phyloP scores from a whole-genome alignment of 2,113 vertebrate genomes.

The western clawed frog (Xenopus tropicalis) region UCB_Xtro_10.0 CM004450.2:69740001-69740500 shows the following conservation, averaged over 20 bases:
- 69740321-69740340: constrained; percentile 51
- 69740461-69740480: constrained; percentile 49
- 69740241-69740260: constrained; percentile 73
- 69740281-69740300: constrained; percentile 82
- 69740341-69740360: constrained; percentile 50
- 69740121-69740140: constrained; percentile 93
- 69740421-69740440: constrained; percentile 38
- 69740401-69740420: constrained; percentile 46
- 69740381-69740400: constrained; percentile 48
- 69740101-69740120: constrained; percentile 98
- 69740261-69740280: constrained; percentile 80
- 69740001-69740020: constrained; percentile 66
- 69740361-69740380: constrained; percentile 53
- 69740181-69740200: constrained; percentile 66
- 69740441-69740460: constrained; percentile 56
- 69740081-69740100: constrained; percentile 87
- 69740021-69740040: constrained; percentile 90
- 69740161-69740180: constrained; percentile 80
- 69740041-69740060: constrained; percentile 85
- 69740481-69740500: constrained; percentile 52
- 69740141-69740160: constrained; percentile 98
- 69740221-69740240: constrained; percentile 70
- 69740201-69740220: constrained; percentile 58
- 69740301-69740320: constrained; percentile 74
- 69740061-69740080: constrained; percentile 84